Evolutionary conservation across 1,140 invertebrate genomes (phyloP), one percentile per base, ranked within the genome.

Genomic region (Eumeta japonica): DNA sequence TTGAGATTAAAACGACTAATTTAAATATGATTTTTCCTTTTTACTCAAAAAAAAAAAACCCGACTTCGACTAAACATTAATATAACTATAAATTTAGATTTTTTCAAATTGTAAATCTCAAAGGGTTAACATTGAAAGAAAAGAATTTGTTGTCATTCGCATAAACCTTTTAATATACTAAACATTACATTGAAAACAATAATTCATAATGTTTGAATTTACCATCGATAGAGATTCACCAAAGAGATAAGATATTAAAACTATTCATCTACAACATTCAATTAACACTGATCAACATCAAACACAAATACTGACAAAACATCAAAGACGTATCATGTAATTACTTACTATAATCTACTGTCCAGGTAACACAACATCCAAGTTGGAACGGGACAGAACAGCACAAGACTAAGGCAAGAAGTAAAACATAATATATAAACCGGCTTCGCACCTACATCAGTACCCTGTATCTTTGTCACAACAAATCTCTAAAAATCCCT

Each of bases 381-480:
- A 51, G 35, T 51, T 39, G 48, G 52, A 47, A 27, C 28, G 35
- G 35, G 12, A 10, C 19, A 10, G 14, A 30, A 18, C 20, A 20
- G 46, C 41, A n/a, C n/a, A n/a, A 41, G 18, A 45, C 35, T 29
- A 5, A 29, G 35, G 15, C 10, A 39, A 24, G 1, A 37, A 39
- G 46, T 46, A 45, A 50, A 45, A 41, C 35, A 43, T 42, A 43
- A 41, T 39, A 46, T 29, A 48, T 44, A 54, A 43, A 53, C 37
- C 50, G 53, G 31, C 48, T 42, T 29, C 46, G 47, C 50, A 43
- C 50, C 52, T 50, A 49, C 55, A 52, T 33, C 58, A 37, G 43
- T 68, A 73, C 68, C 68, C 68, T 73, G 68, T 73, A 68, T 48
- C 43, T 53, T 53, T 58, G 53, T 63, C 60, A 59, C 62, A 65